phyloP scores from a whole-genome alignment of 2,888 invertebrate genomes.

The Troglohyphantes excavatus region DNA sequence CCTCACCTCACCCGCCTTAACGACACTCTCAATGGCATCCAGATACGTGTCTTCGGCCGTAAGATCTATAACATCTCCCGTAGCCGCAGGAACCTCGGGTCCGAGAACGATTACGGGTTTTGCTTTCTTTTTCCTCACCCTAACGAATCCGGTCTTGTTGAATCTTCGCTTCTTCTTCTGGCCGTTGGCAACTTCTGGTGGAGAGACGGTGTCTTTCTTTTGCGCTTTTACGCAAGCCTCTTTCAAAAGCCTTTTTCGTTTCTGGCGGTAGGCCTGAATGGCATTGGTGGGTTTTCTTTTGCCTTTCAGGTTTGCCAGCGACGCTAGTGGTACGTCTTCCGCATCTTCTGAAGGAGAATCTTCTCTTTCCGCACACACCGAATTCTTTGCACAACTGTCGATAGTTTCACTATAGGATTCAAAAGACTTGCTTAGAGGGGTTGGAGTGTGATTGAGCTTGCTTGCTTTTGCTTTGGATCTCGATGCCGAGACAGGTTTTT shows the following conservation, averaged over 20 bases:
- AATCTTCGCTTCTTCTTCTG: slow-evolving; percentile 74
- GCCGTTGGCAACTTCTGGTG: slow-evolving; percentile 12
- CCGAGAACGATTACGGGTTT: neutral
- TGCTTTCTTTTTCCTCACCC: slow-evolving; percentile 74
- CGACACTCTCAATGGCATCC: slow-evolving; percentile 72
- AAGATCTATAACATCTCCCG: slow-evolving; percentile 62
- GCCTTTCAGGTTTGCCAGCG: slow-evolving; percentile 15
- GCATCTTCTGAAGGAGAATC: slow-evolving; percentile 25
- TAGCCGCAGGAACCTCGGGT: neutral
- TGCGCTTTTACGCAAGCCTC: slow-evolving; percentile 53
- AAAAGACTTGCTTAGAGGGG: neutral
- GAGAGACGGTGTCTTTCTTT: slow-evolving; percentile 20
- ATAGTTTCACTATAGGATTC: slow-evolving; percentile 80
- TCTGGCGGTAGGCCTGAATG: slow-evolving; percentile 47
- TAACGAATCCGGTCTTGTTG: slow-evolving; percentile 80
- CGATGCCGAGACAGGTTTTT: neutral
- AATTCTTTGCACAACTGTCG: slow-evolving; percentile 79
- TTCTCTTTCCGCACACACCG: slow-evolving; percentile 22
- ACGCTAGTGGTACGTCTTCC: slow-evolving; percentile 62
- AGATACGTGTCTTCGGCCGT: slow-evolving; percentile 52
- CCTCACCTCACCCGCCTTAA: slow-evolving; percentile 30
- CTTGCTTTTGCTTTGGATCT: slow-evolving; percentile 22
- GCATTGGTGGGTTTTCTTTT: slow-evolving; percentile 19
- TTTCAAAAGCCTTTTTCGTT: slow-evolving; percentile 57
- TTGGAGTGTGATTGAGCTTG: neutral